Evolutionary conservation across 2,888 invertebrate genomes (phyloP).

Genomic region (Aelia acuminata): DNA sequence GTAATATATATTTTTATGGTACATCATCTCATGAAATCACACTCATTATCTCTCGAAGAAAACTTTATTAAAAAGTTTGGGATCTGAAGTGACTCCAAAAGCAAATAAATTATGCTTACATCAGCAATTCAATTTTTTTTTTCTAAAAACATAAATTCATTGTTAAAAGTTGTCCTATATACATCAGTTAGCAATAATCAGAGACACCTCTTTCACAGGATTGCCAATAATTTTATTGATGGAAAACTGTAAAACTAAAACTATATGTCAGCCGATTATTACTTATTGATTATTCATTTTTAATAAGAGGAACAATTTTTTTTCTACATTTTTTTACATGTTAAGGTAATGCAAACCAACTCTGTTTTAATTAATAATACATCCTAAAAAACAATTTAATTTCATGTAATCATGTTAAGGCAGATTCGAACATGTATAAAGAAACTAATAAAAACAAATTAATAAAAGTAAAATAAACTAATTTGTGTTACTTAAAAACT

Average conservation of each 20-base stretch:
- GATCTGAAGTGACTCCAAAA: background rate
- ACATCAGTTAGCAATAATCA: background rate
- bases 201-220: background rate
- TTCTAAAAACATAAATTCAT: background rate
- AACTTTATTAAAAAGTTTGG: background rate
- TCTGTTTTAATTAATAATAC: too few species aligned
- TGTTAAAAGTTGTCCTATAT: background rate
- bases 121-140: background rate
- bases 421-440: too few species aligned
- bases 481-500: too few species aligned
- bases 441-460: too few species aligned
- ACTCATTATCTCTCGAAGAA: background rate
- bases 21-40: background rate
- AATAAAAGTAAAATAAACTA: too few species aligned
- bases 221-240: background rate
- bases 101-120: background rate
- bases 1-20: background rate
- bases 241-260: background rate
- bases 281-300: background rate
- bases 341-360: too few species aligned
- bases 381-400: too few species aligned
- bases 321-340: too few species aligned
- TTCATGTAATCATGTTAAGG: too few species aligned
- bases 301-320: background rate
- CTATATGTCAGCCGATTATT: background rate